Evolutionary conservation across 2,113 vertebrate genomes (phyloP), one percentile per base, ranked within the genome.

Genomic region (Gnathochromis pfefferi): DNA sequence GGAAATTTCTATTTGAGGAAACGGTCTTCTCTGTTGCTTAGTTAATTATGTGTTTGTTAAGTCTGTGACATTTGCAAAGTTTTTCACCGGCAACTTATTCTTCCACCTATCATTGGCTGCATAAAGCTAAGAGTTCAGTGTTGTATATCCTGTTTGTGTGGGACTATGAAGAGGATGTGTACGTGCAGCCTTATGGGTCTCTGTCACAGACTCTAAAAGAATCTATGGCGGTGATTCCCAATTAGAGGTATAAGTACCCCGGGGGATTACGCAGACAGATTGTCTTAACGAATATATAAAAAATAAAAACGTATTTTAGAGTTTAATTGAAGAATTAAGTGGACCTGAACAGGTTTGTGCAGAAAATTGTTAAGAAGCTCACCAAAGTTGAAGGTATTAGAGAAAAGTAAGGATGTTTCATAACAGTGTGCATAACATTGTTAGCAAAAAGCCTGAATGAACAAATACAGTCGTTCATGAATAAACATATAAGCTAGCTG

Each of bases 1-100:
- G 80, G 83, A 88, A 65, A 85, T 82, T 63, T 94, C 90, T 94
- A 93, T 93, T 93, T 85, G 57, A 80, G 93, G 94, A 91, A 93
- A 89, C 88, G 0, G 19, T 21, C 23, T 80, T 87, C 54, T 80
- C 85, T 47, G 81, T 88, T 81, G 82, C 85, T 89, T 83, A 82
- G 85, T 78, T 92, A 92, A 89, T 92, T 87, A 49, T 87, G 68
- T 88, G 81, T 90, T 91, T 85, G 83, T 82, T 54, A 80, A 82
- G 33, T 80, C 84, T 2, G 8, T 82, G 87, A 82, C 87, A 89
- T 93, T 90, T 87, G 78, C 33, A 87, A 81, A 14, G 65, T 87
- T 87, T 91, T 38, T 21, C 33, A 63, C 45, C 51, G 2, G 82
- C 35, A 83, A 86, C 60, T 84, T 75, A 40, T 65, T 65, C 60